Evolutionary conservation across 2,797 vertebrate species (phyloP).

Genomic region (Anableps anableps): DNA sequence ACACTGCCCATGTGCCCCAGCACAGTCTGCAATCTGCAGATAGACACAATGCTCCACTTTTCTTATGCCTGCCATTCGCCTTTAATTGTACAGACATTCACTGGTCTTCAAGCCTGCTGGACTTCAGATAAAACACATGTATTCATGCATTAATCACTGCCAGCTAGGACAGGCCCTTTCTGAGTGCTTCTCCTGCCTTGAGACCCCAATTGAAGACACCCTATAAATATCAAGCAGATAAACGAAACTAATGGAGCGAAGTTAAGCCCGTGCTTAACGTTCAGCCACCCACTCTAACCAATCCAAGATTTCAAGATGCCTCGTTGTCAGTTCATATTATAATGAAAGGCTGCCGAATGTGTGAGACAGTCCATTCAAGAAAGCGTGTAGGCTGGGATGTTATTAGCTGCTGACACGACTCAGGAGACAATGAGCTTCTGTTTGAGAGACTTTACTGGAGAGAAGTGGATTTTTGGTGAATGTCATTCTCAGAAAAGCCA

Average conservation of each 20-base stretch:
- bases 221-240: constrained; percentile 61
- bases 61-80: constrained; percentile 50
- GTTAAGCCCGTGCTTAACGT: constrained; percentile 40
- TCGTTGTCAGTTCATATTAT: constrained; percentile 54
- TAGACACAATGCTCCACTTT: constrained; percentile 51
- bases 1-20: constrained; percentile 31
- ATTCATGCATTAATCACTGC: constrained; percentile 72
- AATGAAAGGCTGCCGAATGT: constrained; percentile 59
- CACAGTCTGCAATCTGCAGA: constrained; percentile 72
- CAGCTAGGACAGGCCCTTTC: constrained; percentile 35
- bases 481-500: constrained; percentile 51
- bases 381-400: constrained; percentile 42
- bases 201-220: constrained; percentile 64
- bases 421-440: constrained; percentile 46
- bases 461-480: constrained; percentile 53
- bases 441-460: constrained; percentile 36
- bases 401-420: constrained; percentile 55
- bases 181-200: constrained; percentile 55
- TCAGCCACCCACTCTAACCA: constrained; percentile 44
- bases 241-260: constrained; percentile 60
- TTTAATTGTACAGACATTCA: constrained; percentile 74
- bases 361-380: constrained; percentile 32
- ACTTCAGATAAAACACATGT: constrained; percentile 68
- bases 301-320: constrained; percentile 38
- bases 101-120: constrained; percentile 57